Base-by-base conservation (phyloP, 2,797 vertebrate genomes). In the Loriculus beryllinus region DNA sequence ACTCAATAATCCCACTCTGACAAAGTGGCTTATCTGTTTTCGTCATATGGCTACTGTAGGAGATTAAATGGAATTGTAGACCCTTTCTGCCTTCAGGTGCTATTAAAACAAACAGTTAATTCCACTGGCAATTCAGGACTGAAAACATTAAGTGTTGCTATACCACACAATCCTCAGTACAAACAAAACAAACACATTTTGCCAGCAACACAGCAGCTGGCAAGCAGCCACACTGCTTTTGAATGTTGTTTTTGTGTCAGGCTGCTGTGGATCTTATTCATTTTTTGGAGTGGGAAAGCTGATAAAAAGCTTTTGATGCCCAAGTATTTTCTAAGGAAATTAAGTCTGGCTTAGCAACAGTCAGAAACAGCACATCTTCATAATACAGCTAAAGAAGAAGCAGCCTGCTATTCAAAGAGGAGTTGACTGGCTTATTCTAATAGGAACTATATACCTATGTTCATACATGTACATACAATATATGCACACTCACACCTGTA, bases 21-120 rank as follows among this genome's bases (percentile, higher is more conserved):
- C 74, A 95, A 96, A 96, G 93, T 90, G 93, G 93, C 68, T 96
- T 95, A 97, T 91, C 88, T 91, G 70, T 84, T 54, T 81, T 69
- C 31, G 19, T 96, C 96, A 95, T 93, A 93, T 75, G 89, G 85
- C 67, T 90, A 35, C 90, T 95, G 96, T 49, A 96, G 64, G 31
- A 96, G 92, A 80, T 96, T 95, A 96, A 75, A 80, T 14, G 35
- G 49, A 88, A 67, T 67, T 85, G 31, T 1, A 91, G 94, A 77
- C 85, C 72, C 65, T 62, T 78, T 72, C 62, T 62, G 5, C 49
- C 63, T 64, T 33, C 60, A 81, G 62, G 23, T 77, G 42, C 62
- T 85, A 67, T 62, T 49, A 31, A 12, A 64, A 71, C 71, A 72
- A 88, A 45, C 10, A 79, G 52, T 49, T 79, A n/a, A 16, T 37